Percentiles rank a stretch among this genome's conserved stretches.
phyloP scores from a whole-genome alignment of 2,888 invertebrate genomes.

The Andrena minutula region DNA sequence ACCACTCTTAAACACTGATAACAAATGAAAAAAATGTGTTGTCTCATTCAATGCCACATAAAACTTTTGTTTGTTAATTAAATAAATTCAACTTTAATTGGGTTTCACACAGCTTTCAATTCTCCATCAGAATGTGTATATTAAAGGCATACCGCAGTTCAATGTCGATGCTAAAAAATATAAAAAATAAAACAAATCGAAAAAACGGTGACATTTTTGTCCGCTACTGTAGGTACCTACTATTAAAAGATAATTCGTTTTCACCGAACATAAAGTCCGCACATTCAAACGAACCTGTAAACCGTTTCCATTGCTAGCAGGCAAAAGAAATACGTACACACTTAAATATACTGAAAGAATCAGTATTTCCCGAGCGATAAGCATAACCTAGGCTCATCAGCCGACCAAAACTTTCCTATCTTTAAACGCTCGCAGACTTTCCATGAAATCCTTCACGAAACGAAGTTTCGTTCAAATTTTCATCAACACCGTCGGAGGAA shows the following conservation, averaged over 20 bases:
- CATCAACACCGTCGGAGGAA: constrained; percentile 56
- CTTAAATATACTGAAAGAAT: background rate
- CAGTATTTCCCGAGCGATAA: constrained; percentile 17
- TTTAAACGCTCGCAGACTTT: constrained; percentile 40
- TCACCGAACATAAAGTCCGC: constrained; percentile 4
- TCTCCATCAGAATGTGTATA: no score
- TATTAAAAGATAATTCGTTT: background rate
- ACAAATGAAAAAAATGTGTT: no score
- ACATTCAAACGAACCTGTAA: background rate
- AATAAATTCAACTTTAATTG: no score
- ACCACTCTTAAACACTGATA: no score
- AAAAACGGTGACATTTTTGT: no score
- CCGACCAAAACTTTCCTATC: constrained; percentile 6
- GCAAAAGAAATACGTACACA: background rate
- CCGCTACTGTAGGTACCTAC: no score
- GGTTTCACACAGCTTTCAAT: no score
- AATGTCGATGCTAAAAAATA: no score
- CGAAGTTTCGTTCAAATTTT: constrained; percentile 68
- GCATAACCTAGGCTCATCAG: constrained; percentile 13
- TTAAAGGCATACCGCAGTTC: no score
- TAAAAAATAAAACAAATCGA: no score
- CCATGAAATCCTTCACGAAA: constrained; percentile 39
- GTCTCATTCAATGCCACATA: no score
- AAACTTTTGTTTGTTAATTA: no score
- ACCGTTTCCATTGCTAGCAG: background rate